Percentiles rank a stretch among this genome's conserved stretches.
Evolutionary conservation across 1,140 invertebrate species (phyloP).

Genomic region (Cotesia chilonis): DNA sequence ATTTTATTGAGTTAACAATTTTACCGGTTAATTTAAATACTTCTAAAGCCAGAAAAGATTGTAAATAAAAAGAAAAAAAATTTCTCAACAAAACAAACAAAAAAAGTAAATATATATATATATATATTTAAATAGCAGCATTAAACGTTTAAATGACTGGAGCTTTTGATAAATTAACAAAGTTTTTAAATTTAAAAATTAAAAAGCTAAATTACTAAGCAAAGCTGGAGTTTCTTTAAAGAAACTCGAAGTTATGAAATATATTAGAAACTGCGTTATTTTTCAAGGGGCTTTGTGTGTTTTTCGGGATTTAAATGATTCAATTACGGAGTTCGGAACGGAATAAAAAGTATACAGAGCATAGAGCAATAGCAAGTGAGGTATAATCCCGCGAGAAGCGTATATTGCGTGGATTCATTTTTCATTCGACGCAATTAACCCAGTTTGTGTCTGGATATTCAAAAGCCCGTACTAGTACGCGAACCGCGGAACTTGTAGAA

Average conservation of each 20-base stretch:
- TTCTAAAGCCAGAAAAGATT: too few species aligned
- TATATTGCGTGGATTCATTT: slow-evolving; percentile 24
- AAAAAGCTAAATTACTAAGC: not conserved
- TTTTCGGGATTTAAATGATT: not conserved
- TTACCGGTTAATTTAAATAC: too few species aligned
- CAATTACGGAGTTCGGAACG: not conserved
- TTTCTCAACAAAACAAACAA: too few species aligned
- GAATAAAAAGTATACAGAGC: not conserved
- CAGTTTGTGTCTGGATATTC: slow-evolving; percentile 10
- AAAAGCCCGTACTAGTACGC: not conserved
- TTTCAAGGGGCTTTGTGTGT: too few species aligned
- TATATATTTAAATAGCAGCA: too few species aligned
- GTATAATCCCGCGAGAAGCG: not conserved
- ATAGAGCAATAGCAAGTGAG: not conserved
- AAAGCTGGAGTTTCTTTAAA: too few species aligned
- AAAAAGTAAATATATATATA: too few species aligned
- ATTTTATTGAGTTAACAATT: too few species aligned
- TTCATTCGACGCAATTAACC: slow-evolving; percentile 19
- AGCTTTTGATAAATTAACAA: slow-evolving; percentile 3
- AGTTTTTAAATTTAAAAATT: not conserved
- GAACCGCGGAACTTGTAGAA: not conserved
- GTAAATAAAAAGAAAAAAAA: not conserved
- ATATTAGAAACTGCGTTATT: too few species aligned
- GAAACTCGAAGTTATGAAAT: too few species aligned
- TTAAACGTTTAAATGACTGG: not conserved